phyloP scores from a whole-genome alignment of 1,140 invertebrate genomes.

The Solen grandis region DNA sequence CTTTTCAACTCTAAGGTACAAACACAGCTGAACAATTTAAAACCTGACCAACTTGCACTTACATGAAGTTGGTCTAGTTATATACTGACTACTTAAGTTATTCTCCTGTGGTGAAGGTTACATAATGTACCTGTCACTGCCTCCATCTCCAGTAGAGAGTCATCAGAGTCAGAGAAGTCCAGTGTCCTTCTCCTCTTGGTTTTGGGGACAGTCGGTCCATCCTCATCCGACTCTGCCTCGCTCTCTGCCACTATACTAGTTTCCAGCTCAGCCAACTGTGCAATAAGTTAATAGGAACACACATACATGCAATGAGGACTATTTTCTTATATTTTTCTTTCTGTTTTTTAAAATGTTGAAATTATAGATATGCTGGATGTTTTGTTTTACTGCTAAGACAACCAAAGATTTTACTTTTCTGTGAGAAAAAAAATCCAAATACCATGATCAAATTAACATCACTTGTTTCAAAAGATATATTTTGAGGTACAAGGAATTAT shows the following conservation, averaged over 20 bases:
- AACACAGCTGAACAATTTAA: not conserved
- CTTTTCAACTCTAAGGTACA: not conserved
- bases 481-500: too few species aligned
- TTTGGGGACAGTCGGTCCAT: slow-evolving; percentile 15
- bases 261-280: not conserved
- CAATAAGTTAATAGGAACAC: too few species aligned
- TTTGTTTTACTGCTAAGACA: not conserved
- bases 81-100: not conserved
- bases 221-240: slow-evolving; percentile 23
- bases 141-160: not conserved
- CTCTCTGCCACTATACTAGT: not conserved
- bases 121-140: not conserved
- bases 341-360: not conserved
- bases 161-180: slow-evolving; percentile 19
- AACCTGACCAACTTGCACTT: not conserved
- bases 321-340: slow-evolving; percentile 19
- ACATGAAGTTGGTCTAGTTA: not conserved
- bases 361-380: not conserved
- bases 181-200: slow-evolving; percentile 39
- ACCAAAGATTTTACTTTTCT: not conserved
- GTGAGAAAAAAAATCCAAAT: not conserved
- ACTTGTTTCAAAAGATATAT: too few species aligned
- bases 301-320: too few species aligned
- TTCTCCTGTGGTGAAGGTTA: not conserved
- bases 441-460: too few species aligned